phyloP scores from a whole-genome alignment of 2,797 vertebrate genomes.

The Otus scops region DNA sequence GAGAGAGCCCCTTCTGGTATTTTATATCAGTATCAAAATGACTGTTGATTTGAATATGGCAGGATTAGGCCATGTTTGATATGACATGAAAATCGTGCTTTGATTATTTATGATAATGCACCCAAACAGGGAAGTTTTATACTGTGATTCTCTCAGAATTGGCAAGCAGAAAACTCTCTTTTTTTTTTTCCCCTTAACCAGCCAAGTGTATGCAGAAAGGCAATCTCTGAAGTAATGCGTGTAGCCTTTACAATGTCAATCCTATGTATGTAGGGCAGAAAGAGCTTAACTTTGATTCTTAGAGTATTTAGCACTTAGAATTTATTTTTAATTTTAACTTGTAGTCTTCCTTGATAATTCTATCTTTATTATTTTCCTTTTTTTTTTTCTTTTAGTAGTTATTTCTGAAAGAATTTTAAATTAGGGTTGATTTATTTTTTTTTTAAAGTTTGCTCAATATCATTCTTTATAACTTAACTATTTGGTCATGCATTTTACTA shows the following conservation, averaged over 20 bases:
- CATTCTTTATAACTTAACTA: background rate
- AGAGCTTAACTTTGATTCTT: background rate
- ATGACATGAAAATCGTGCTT: background rate
- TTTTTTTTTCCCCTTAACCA: background rate
- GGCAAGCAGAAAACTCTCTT: background rate
- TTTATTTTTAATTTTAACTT: background rate
- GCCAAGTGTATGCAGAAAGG: background rate
- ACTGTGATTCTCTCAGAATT: background rate
- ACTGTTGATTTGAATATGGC: background rate
- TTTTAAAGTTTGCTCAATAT: background rate
- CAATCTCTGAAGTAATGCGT: background rate
- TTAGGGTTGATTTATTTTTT: background rate
- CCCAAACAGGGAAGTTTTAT: background rate
- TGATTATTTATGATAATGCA: background rate
- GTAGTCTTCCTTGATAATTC: background rate
- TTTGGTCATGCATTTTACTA: background rate
- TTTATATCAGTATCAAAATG: background rate
- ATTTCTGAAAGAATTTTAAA: background rate
- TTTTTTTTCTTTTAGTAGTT: background rate
- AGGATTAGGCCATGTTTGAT: background rate
- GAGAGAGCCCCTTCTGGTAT: background rate
- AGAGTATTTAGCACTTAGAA: background rate
- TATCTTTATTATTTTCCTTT: background rate
- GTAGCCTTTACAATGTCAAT: background rate
- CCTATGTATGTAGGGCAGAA: background rate